These are phyloP conservation scores for Heteromyza rotundicornis DNA, from an alignment of 2,888 invertebrate genomes.

Conservation along the genomic window DNA sequence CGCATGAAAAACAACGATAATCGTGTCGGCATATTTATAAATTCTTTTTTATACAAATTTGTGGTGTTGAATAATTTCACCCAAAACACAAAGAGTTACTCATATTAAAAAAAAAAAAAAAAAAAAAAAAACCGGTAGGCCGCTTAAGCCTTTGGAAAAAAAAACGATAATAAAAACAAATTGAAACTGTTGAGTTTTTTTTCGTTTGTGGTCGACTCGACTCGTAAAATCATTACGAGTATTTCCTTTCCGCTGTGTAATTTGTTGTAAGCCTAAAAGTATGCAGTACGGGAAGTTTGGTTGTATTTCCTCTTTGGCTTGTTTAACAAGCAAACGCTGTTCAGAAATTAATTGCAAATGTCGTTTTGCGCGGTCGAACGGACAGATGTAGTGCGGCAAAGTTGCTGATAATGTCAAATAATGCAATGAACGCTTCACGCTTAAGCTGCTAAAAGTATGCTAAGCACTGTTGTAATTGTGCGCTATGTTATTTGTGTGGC, in stretches of 20 bases:
- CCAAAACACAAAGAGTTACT: no score
- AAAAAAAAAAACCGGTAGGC: no score
- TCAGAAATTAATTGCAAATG: no score
- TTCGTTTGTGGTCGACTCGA: no score
- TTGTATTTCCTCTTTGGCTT: neutral
- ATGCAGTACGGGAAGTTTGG: neutral
- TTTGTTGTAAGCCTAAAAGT: neutral
- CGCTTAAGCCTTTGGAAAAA: no score
- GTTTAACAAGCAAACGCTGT: no score
- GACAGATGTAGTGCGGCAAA: neutral
- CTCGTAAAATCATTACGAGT: neutral
- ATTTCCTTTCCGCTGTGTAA: no score
- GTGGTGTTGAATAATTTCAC: neutral
- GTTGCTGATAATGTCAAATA: neutral
- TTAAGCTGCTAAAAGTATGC: slow-evolving; percentile 6
- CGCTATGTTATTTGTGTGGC: neutral
- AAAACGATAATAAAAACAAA: neutral
- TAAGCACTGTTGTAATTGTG: slow-evolving; percentile 11
- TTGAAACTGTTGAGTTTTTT: neutral
- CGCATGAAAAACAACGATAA: neutral
- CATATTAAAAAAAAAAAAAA: no score
- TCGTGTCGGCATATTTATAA: neutral
- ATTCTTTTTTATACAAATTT: neutral
- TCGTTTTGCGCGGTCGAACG: neutral
- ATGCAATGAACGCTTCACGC: neutral